Base-by-base conservation (phyloP, 2,797 vertebrate genomes). In the Propithecus deckenii region DNA sequence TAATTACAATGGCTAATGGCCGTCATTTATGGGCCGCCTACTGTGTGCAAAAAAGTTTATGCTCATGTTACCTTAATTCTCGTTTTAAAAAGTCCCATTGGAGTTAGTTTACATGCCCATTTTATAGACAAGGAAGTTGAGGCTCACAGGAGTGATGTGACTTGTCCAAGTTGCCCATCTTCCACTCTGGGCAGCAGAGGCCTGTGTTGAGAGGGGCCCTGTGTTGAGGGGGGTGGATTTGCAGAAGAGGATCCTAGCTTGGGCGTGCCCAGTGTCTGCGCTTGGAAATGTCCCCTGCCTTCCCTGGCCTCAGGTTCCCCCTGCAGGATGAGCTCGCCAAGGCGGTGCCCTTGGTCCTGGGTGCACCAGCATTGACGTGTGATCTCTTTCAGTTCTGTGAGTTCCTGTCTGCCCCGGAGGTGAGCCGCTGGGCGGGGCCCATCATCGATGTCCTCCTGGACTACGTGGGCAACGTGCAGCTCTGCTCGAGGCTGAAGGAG, bases 361-460 rank as follows among this genome's bases (percentile, higher is more conserved):
- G 86, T 0, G 5, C 32, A 69, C 69, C 10, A n/a, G 69, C 28
- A 1, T 6, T 12, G n/a, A 1, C 72, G 9, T 95, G 18, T 83
- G 93, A 72, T 96, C 25, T 84, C 89, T 97, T 98, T n/a, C 98
- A 99, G 99, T 99, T 99, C 98, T 99, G 99, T 96, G 99, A 99
- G 98, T 98, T 99, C 98, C 99, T 99, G 95, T 99, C 99, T 0
- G 98, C 98, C 17, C 99, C 99, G 0, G 98, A 98, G 89, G 98
- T 99, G 96, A 99, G 98, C 96, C 99, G 98, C 79, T 99, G 99
- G 99, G 99, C 99, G 0, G 99, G 99, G 57, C 99, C 99, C 0
- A 99, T 99, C 97, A 99, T 99, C 0, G 99, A 99, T 0, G 97
- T 99, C 69, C 99, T 99, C 20, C 97, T 99, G 98, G 99, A 99